Conservation (phyloP, 1,140 invertebrate species). For the Pentalonia nigronervosa region DNA sequence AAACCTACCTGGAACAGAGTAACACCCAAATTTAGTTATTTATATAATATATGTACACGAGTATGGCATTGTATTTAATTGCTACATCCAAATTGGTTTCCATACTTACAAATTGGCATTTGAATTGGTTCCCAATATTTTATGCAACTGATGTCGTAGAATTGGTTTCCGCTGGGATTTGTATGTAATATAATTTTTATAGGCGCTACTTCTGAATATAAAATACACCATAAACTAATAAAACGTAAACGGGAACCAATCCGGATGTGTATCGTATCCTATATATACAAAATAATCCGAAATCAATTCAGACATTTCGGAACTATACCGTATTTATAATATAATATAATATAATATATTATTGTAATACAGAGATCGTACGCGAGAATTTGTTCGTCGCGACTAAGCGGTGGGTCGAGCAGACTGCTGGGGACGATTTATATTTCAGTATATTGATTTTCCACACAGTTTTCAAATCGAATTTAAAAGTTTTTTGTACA, state of each 20-base stretch:
- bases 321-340: background rate
- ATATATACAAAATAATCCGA: too few relatives aligned
- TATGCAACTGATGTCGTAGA: background rate
- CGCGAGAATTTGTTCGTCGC: background rate
- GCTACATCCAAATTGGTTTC: background rate
- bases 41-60: too few relatives aligned
- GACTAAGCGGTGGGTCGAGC: background rate
- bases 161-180: background rate
- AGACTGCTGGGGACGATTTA: background rate
- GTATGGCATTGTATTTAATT: background rate
- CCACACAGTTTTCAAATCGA: background rate
- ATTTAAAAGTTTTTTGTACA: constrained; percentile 29
- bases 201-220: background rate
- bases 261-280: too few relatives aligned
- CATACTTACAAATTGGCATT: background rate
- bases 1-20: background rate
- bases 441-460: constrained; percentile 15
- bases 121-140: background rate
- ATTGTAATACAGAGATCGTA: background rate
- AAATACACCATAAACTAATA: too few relatives aligned
- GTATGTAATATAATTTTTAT: background rate
- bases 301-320: too few relatives aligned
- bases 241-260: background rate
- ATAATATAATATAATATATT: too few relatives aligned
- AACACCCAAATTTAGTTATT: background rate